Conservation (phyloP, 2,797 vertebrate genomes). For the Rhodeus uyekii region DNA sequence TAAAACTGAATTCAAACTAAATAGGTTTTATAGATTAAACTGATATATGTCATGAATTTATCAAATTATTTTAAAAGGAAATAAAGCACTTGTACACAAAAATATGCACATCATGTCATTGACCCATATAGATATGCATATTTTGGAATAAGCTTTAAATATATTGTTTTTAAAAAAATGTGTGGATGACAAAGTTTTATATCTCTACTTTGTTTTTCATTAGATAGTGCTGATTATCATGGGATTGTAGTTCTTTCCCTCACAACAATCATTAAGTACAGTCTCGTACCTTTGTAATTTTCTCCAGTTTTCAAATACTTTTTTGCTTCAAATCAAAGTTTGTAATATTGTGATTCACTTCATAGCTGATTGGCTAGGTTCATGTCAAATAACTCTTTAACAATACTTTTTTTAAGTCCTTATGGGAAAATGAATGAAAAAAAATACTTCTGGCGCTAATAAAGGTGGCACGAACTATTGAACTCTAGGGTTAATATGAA, state of each 20-base stretch:
- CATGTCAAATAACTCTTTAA: neutral
- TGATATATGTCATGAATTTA: too few species aligned
- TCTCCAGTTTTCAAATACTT: neutral
- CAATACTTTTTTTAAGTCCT: neutral
- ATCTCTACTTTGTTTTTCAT: neutral
- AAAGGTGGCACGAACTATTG: neutral
- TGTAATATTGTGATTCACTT: neutral
- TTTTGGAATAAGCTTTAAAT: too few species aligned
- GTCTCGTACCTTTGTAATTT: neutral
- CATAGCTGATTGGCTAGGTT: neutral
- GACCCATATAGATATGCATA: too few species aligned
- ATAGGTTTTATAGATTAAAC: too few species aligned
- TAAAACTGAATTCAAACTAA: too few species aligned
- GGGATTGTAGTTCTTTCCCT: neutral
- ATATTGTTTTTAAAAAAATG: neutral
- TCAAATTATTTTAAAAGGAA: too few species aligned
- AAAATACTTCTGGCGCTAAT: neutral
- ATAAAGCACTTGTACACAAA: too few species aligned
- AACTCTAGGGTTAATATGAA: neutral
- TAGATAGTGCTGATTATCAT: neutral
- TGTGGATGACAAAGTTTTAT: neutral
- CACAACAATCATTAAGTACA: neutral
- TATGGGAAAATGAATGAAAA: neutral
- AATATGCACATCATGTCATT: too few species aligned
- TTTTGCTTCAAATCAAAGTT: neutral